Percentiles rank a stretch among this genome's conserved stretches.
Conservation (phyloP, 2,888 invertebrate species). For the Diogma glabrata region DNA sequence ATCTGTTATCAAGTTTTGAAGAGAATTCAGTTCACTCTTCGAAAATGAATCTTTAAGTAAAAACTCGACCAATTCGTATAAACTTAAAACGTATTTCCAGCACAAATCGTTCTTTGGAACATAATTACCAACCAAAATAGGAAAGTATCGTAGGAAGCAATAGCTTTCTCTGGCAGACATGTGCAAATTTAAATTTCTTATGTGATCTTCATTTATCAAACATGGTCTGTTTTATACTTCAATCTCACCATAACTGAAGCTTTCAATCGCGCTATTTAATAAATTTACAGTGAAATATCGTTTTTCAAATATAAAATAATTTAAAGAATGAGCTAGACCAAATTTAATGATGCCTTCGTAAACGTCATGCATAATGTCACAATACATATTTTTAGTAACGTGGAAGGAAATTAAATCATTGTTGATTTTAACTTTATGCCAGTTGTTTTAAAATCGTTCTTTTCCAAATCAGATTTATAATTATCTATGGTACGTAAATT, state of each 20-base stretch:
- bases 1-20: not conserved
- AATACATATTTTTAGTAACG: not conserved
- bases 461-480: not conserved
- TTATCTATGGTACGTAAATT: not conserved
- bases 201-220: not conserved
- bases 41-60: not conserved
- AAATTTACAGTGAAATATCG: not conserved
- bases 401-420: not conserved
- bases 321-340: not conserved
- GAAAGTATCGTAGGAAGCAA: not conserved
- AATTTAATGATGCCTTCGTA: not conserved
- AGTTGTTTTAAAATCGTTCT: not conserved
- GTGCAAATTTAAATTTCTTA: too few species aligned
- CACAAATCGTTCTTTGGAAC: not conserved
- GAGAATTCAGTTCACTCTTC: not conserved
- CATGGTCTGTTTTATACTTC: not conserved
- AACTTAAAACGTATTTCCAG: not conserved
- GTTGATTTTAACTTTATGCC: not conserved
- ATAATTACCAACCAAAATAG: not conserved
- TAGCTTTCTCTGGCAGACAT: constrained; percentile 1
- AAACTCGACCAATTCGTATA: not conserved
- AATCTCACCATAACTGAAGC: not conserved
- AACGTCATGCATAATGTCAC: not conserved
- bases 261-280: not conserved
- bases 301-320: not conserved